Base-by-base conservation (phyloP, 2,888 invertebrate genomes). In the Cephus sareptanus region DNA sequence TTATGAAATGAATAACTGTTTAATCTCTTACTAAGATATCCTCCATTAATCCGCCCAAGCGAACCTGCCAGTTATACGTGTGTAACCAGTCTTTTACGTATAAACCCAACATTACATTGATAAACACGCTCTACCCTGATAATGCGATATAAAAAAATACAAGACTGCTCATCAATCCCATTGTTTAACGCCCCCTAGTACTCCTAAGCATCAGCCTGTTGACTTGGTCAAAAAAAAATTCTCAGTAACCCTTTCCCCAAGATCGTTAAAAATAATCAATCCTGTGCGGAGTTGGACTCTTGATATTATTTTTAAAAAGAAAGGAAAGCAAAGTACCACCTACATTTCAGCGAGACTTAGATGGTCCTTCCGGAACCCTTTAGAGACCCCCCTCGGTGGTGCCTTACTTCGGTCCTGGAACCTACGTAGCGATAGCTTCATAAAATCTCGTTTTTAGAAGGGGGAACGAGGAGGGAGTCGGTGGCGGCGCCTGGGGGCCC, bases 401-500 rank as follows among this genome's bases (percentile, higher is more conserved):
- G 83, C 81, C 83, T 78, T 76, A 79, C 81, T 81, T 79, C 79
- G 80, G 75, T 71, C 80, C 82, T 83, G 83, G 81, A 81, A 76
- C 81, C 80, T 76, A 80, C 81, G 81, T 83, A 81, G 74, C 34
- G 80, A 83, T 86, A 86, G 86, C 87, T 83, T 85, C 85, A 84
- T 88, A 86, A 87, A 87, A 83, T 88, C 86, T 88, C 85, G 88
- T 86, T 89, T 88, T 87, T 88, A 85, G 85, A 85, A 82, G 82
- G 85, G 83, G 76, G 76, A 56, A 9, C 85, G 84, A 81, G 86
- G 87, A 86, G 86, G 86, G 23, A 86, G 88, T 83, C 83, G 84
- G 56, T 56, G 84, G 89, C 89, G 89, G 88, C 89, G 91, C 91
- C 91, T 82, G 88, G 87, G 90, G 91, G 91, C 88, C 91, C 91